A percentile compares a stretch with the other conserved stretches of the same genome.
Conservation (phyloP, 2,113 vertebrate genomes). For the cat (Felis catus) region DNA sequence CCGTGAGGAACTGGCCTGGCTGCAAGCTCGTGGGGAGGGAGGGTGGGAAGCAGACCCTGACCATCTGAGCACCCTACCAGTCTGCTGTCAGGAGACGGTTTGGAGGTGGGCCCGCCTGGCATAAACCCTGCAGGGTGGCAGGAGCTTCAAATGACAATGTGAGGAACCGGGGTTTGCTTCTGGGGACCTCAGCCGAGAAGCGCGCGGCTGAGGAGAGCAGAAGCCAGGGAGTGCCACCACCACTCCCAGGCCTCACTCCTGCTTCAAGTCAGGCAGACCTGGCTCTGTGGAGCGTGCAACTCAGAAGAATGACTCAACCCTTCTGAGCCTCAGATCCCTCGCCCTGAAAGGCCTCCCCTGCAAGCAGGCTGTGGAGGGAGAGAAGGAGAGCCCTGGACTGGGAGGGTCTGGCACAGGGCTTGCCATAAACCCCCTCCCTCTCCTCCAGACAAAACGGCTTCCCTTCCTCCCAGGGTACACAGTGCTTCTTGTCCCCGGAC, state of each 20-base stretch:
- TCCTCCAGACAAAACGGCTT: neutral
- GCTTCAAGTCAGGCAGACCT: neutral
- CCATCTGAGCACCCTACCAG: neutral
- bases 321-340: neutral
- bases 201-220: neutral
- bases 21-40: no score
- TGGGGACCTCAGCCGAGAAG: neutral
- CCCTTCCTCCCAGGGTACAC: neutral
- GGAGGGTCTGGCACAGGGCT: neutral
- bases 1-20: neutral
- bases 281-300: neutral
- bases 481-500: neutral
- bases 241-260: neutral
- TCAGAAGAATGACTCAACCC: neutral
- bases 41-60: neutral
- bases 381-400: neutral
- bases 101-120: neutral
- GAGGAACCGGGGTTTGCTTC: neutral
- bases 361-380: neutral
- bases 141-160: neutral
- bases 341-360: neutral
- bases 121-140: neutral
- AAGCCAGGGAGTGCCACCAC: neutral
- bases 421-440: fast-evolving
- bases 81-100: fast-evolving